A percentile compares a stretch with the other conserved stretches of the same genome.
These are phyloP conservation scores for Pachypeltis micranthus DNA, from an alignment of 1,140 invertebrate genomes.

Conservation along the genomic window DNA sequence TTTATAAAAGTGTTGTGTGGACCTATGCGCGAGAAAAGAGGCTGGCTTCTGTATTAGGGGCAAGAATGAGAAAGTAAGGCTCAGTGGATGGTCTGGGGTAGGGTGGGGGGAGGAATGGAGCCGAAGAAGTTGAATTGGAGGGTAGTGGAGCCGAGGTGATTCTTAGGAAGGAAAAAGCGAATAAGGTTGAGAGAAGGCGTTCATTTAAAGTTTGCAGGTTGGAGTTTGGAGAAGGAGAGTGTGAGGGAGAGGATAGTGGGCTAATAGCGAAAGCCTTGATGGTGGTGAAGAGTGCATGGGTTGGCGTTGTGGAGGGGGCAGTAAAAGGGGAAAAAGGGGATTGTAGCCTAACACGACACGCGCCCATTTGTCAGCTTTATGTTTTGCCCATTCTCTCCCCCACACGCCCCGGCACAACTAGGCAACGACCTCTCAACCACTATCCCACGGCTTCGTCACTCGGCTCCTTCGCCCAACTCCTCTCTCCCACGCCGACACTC, in stretches of 20 bases:
- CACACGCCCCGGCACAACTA: background rate
- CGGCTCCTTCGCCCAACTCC: background rate
- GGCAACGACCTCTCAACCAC: too few relatives aligned
- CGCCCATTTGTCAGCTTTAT: background rate
- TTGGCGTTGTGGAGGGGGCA: too few relatives aligned
- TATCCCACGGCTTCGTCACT: background rate
- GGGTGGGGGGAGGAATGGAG: too few relatives aligned
- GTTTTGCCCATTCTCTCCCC: background rate
- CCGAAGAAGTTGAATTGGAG: background rate
- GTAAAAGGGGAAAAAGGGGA: background rate
- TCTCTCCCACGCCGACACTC: background rate
- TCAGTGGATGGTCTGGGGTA: too few relatives aligned
- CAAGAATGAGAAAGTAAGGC: too few relatives aligned
- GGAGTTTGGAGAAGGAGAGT: conserved; percentile 3
- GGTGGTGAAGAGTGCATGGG: background rate
- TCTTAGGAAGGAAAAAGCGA: too few relatives aligned
- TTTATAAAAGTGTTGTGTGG: too few relatives aligned
- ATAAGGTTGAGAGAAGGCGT: too few relatives aligned
- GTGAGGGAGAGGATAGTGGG: too few relatives aligned
- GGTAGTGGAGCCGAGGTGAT: background rate
- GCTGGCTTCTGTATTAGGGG: too few relatives aligned
- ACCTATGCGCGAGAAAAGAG: too few relatives aligned
- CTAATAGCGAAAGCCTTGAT: too few relatives aligned
- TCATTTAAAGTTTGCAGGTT: background rate
- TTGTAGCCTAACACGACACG: background rate